Conservation (phyloP, 2,888 invertebrate species). For the Phyto melanocephala region DNA sequence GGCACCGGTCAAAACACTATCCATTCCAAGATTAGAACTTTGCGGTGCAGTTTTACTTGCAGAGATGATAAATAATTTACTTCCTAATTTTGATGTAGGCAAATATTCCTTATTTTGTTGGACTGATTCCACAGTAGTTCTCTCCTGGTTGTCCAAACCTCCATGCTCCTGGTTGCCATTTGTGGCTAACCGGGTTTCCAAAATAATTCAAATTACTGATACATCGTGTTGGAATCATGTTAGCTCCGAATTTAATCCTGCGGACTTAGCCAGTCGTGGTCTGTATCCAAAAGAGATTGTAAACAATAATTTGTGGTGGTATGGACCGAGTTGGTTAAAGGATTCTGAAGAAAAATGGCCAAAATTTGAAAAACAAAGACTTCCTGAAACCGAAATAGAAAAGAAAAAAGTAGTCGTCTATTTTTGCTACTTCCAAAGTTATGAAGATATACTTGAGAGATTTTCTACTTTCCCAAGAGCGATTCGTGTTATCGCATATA, state of each 20-base stretch:
- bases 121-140: constrained; percentile 17
- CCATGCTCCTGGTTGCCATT: constrained; percentile 23
- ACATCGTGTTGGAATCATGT: constrained; percentile 4
- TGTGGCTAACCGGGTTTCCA: constrained; percentile 27
- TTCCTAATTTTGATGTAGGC: not conserved
- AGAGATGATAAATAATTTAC: not conserved
- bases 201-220: constrained; percentile 7
- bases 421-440: constrained; percentile 17
- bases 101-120: not conserved
- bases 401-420: not conserved
- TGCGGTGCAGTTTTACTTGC: constrained; percentile 15
- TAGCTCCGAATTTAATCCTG: constrained; percentile 27
- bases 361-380: not conserved
- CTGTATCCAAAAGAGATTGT: constrained; percentile 6
- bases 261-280: constrained; percentile 34
- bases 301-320: constrained; percentile 22
- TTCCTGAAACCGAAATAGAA: not conserved
- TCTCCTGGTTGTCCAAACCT: constrained; percentile 10
- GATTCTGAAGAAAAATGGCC: not conserved
- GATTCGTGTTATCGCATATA: constrained; percentile 3
- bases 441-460: constrained; percentile 2
- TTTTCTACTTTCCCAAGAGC: constrained; percentile 15
- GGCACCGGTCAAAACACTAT: constrained; percentile 3
- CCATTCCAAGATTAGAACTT: constrained; percentile 21
- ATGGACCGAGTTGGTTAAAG: constrained; percentile 24